Evolutionary conservation across 2,113 vertebrate species (phyloP).

Genomic region (Melospiza georgiana): DNA sequence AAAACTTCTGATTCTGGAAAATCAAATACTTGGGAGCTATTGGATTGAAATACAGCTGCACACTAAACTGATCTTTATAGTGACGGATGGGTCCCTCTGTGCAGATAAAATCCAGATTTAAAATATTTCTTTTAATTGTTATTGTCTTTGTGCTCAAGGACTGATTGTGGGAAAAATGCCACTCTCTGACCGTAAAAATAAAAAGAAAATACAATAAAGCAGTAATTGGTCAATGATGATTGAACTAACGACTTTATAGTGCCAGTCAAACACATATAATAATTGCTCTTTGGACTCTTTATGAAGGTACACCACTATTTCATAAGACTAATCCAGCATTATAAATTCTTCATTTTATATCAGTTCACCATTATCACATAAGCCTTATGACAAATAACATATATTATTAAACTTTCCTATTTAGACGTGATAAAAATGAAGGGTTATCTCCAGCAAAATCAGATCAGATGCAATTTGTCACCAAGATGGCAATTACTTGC

Average conservation of each 20-base stretch:
- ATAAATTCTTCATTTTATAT: constrained; percentile 69
- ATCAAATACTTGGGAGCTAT: constrained; percentile 14
- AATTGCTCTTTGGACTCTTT: constrained; percentile 79
- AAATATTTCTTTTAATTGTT: constrained; percentile 74
- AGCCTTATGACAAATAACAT: background rate
- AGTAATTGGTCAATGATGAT: constrained; percentile 74
- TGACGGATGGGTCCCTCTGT: constrained; percentile 38
- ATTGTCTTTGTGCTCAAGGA: constrained; percentile 74
- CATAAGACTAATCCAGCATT: constrained; percentile 68
- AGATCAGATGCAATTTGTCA: background rate
- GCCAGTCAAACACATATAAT: constrained; percentile 62
- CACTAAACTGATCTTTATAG: constrained; percentile 61
- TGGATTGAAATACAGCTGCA: constrained; percentile 32
- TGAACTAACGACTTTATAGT: constrained; percentile 72
- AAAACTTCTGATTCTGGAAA: constrained; percentile 12
- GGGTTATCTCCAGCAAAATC: constrained; percentile 7
- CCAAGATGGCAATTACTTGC: background rate
- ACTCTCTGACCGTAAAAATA: constrained; percentile 76
- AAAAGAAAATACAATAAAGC: constrained; percentile 80
- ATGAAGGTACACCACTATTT: constrained; percentile 65
- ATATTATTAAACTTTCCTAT: constrained; percentile 55
- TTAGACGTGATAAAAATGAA: constrained; percentile 38
- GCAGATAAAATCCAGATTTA: constrained; percentile 68
- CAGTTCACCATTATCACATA: constrained; percentile 30
- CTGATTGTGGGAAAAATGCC: constrained; percentile 76